A percentile compares a stretch with the other conserved stretches of the same genome.
phyloP scores from a whole-genome alignment of 2,113 vertebrate genomes.

The Dryoscopus gambensis region DNA sequence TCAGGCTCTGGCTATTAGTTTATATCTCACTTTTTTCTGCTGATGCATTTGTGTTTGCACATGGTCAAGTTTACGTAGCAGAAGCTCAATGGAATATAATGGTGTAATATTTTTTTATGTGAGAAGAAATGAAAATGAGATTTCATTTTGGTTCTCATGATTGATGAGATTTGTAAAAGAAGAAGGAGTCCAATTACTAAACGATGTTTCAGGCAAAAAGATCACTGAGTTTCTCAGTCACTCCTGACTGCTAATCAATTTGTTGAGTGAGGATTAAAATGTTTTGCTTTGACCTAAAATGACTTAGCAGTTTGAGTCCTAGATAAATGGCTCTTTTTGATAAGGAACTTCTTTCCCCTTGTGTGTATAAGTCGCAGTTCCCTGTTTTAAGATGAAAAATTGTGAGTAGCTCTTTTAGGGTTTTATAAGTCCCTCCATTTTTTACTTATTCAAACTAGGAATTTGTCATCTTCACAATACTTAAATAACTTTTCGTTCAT shows the following conservation, averaged over 20 bases:
- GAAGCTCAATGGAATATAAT: neutral
- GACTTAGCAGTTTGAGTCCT: neutral
- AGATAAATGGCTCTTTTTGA: neutral
- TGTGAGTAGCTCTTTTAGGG: neutral
- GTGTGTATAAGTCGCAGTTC: neutral
- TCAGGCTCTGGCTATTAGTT: neutral
- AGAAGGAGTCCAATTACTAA: constrained; percentile 9
- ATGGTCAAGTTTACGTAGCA: neutral
- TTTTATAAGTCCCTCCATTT: neutral
- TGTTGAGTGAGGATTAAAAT: constrained; percentile 30
- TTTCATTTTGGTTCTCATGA: neutral
- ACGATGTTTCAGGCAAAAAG: neutral
- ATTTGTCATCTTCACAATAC: neutral
- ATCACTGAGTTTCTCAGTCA: constrained; percentile 2
- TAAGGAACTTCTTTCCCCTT: neutral
- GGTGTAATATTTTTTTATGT: neutral
- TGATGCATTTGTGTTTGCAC: neutral
- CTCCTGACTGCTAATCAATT: constrained; percentile 24
- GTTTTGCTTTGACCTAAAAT: constrained; percentile 31
- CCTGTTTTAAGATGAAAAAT: neutral
- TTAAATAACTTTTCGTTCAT: neutral
- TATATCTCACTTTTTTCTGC: neutral
- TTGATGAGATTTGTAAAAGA: constrained; percentile 22
- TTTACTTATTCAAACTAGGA: neutral
- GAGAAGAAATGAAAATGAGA: neutral